Percentiles rank a stretch among this genome's conserved stretches.
phyloP scores from a whole-genome alignment of 2,888 invertebrate species.

The Oxystoma pomonae region DNA sequence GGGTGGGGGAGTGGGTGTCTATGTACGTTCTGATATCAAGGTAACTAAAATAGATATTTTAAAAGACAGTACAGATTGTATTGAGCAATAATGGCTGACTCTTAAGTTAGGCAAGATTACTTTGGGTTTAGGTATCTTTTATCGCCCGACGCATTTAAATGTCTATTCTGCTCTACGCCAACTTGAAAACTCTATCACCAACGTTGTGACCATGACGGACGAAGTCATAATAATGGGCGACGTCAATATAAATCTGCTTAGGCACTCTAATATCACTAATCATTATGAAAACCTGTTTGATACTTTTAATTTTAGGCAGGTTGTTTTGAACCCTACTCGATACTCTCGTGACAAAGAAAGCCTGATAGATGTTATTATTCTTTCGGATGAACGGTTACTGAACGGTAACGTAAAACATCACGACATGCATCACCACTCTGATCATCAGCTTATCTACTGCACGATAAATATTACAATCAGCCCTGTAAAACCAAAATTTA shows the following conservation, averaged over 20 bases:
- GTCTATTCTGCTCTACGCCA: background rate
- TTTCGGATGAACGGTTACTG: background rate
- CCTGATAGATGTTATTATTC: background rate
- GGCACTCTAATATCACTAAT: background rate
- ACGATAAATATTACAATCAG: too few species aligned
- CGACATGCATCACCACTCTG: background rate
- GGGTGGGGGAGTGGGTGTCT: background rate
- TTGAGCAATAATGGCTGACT: too few species aligned
- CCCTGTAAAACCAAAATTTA: too few species aligned
- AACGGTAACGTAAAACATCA: background rate
- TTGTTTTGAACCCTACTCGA: background rate
- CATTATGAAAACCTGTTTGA: constrained; percentile 2
- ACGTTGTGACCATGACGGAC: background rate
- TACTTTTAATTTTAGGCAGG: constrained; percentile 1
- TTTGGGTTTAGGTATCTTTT: too few species aligned
- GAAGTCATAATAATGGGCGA: background rate
- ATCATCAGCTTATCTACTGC: too few species aligned
- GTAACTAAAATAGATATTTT: background rate
- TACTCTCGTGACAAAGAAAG: too few species aligned
- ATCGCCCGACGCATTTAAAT: too few species aligned
- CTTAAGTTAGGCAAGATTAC: too few species aligned
- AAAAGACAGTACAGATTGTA: too few species aligned
- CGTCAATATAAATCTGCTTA: background rate
- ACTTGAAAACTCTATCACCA: background rate
- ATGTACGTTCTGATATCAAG: background rate